These are phyloP conservation scores for Micropterix aruncella DNA, from an alignment of 2,888 invertebrate genomes.

Conservation along the genomic window DNA sequence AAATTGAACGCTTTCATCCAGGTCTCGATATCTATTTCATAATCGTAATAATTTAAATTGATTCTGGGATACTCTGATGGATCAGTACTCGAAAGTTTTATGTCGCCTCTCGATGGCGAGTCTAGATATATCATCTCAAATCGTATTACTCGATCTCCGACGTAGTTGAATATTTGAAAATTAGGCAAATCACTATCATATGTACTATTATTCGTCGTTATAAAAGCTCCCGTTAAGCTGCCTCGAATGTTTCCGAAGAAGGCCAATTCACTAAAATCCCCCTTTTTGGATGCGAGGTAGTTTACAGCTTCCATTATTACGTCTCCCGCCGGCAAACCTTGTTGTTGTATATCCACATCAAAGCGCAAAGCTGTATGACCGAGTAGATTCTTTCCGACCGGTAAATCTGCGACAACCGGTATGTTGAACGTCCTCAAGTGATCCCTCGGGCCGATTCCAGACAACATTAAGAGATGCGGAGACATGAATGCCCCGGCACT, in stretches of 20 bases:
- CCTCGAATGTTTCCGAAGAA: too few relatives aligned
- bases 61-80: constrained; percentile 34
- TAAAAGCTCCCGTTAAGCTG: background rate
- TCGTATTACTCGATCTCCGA: constrained; percentile 6
- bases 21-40: constrained; percentile 23
- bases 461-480: constrained; percentile 41
- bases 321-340: background rate
- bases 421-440: constrained; percentile 18
- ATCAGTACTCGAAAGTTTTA: constrained; percentile 29
- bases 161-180: background rate
- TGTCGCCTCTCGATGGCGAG: constrained; percentile 21
- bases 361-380: constrained; percentile 18
- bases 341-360: background rate
- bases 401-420: constrained; percentile 21
- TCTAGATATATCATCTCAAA: constrained; percentile 10
- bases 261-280: too few relatives aligned
- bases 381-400: constrained; percentile 25
- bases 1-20: constrained; percentile 17
- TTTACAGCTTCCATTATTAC: too few relatives aligned
- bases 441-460: constrained; percentile 28
- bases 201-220: too few relatives aligned
- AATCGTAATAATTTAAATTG: constrained; percentile 34
- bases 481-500: constrained; percentile 43
- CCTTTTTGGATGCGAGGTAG: background rate
- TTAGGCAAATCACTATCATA: background rate